Conservation (phyloP, 2,888 invertebrate genomes). For the Erebia ligea region DNA sequence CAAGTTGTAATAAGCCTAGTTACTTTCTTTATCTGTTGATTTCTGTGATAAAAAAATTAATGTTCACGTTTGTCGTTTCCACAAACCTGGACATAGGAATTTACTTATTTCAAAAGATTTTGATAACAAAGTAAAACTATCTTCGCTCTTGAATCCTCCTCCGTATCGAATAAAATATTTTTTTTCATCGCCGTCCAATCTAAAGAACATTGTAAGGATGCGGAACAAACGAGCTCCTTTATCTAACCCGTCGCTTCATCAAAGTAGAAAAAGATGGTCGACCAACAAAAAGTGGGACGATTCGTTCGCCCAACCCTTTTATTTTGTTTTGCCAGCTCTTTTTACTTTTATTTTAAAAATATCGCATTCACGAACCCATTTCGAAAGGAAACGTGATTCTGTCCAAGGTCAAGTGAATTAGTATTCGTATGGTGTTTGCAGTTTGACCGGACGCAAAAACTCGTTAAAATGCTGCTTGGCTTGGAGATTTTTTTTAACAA, state of each 20-base stretch:
- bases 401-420: slow-evolving; percentile 79
- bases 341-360: slow-evolving; percentile 82
- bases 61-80: not conserved
- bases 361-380: slow-evolving; percentile 81
- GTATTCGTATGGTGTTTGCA: slow-evolving; percentile 76
- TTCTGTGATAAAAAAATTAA: slow-evolving; percentile 1
- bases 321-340: slow-evolving; percentile 70
- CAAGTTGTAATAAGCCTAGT: no score
- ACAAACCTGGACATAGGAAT: not conserved
- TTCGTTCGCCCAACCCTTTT: slow-evolving; percentile 75
- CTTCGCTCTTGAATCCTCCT: slow-evolving; percentile 24
- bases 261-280: slow-evolving; percentile 64
- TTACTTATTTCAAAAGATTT: slow-evolving; percentile 7
- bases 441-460: slow-evolving; percentile 79
- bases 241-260: slow-evolving; percentile 62
- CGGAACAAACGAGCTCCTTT: slow-evolving; percentile 53
- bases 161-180: slow-evolving; percentile 35
- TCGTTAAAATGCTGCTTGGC: slow-evolving; percentile 71
- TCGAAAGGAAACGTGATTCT: slow-evolving; percentile 82
- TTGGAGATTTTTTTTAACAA: slow-evolving; percentile 70
- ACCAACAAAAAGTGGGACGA: slow-evolving; percentile 71
- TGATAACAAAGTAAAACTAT: slow-evolving; percentile 15
- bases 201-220: slow-evolving; percentile 44
- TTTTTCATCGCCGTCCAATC: slow-evolving; percentile 36
- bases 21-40: not conserved